Evolutionary conservation across 2,888 invertebrate genomes (phyloP).

Genomic region (Lucinisca nassula): DNA sequence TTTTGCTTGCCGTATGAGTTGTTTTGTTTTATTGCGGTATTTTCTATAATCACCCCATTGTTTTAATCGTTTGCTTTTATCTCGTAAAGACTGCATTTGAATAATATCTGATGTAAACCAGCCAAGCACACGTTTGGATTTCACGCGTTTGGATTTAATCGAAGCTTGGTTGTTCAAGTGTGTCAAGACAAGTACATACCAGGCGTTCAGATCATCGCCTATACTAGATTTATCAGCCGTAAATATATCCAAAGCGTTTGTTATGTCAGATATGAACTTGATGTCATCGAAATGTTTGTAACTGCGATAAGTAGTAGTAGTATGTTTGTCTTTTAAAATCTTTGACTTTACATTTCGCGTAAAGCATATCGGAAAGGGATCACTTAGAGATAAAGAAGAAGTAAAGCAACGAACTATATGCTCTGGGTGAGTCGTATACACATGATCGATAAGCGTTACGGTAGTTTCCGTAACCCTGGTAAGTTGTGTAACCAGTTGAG

Average conservation of each 20-base stretch:
- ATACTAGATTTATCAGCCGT: background rate
- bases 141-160: background rate
- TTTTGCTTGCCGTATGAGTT: background rate
- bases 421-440: background rate
- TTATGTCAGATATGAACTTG: background rate
- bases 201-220: background rate
- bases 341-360: background rate
- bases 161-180: background rate
- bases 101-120: background rate
- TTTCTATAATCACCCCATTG: background rate
- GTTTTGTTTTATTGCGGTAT: background rate
- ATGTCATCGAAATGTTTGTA: background rate
- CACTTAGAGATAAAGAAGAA: background rate
- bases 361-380: background rate
- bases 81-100: background rate
- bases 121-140: background rate
- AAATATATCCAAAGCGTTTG: background rate
- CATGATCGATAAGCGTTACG: background rate
- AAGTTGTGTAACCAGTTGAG: background rate
- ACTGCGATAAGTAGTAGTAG: background rate
- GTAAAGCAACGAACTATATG: background rate
- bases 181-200: background rate
- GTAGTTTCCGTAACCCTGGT: background rate
- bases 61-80: background rate
- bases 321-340: background rate